phyloP scores from a whole-genome alignment of 2,888 invertebrate genomes.

The Ernsta delagoae region DNA sequence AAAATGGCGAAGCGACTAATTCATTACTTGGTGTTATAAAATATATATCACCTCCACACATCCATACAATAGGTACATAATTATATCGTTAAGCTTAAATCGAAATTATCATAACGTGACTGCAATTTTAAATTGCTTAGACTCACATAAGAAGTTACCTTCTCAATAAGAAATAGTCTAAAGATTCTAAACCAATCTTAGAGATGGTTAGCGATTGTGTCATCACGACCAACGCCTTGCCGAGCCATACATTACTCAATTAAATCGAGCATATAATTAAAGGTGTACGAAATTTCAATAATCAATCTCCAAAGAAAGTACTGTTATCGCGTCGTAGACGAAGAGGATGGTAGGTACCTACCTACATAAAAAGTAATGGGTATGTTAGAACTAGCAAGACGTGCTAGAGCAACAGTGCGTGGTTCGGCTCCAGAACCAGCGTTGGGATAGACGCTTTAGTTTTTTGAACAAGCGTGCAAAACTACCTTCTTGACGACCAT shows the following conservation, averaged over 20 bases:
- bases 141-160: too few species aligned
- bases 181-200: conserved; percentile 9
- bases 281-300: conserved; percentile 71
- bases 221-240: conserved; percentile 29
- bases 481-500: too few species aligned
- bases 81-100: too few species aligned
- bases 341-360: conserved; percentile 65
- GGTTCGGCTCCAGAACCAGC: conserved; percentile 53
- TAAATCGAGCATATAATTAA: conserved; percentile 72
- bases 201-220: conserved; percentile 33
- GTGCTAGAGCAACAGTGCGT: conserved; percentile 55
- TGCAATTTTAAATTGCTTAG: too few species aligned
- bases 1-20: too few species aligned
- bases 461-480: too few species aligned
- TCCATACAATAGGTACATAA: too few species aligned
- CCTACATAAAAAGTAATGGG: conserved; percentile 78
- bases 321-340: conserved; percentile 56
- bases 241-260: conserved; percentile 66
- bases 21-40: too few species aligned
- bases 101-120: too few species aligned
- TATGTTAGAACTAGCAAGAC: conserved; percentile 69
- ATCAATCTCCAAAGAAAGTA: conserved; percentile 79
- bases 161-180: too few species aligned
- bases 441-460: conserved; percentile 23
- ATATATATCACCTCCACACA: too few species aligned